A percentile compares a stretch with the other conserved stretches of the same genome.
These are phyloP conservation scores for Ceratosolen solmsi DNA, from an alignment of 1,140 invertebrate genomes.

Conservation along the genomic window DNA sequence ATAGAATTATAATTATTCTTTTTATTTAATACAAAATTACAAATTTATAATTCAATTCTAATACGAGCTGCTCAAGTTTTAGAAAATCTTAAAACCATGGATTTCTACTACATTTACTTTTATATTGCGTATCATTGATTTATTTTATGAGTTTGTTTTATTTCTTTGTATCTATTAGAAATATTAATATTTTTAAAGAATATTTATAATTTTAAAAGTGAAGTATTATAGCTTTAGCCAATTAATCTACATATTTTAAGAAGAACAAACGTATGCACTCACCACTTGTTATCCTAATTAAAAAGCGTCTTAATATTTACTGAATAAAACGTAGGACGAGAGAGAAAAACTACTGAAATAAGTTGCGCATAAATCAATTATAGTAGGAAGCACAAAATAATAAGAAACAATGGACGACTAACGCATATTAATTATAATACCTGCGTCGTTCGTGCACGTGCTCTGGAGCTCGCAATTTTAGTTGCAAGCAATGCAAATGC, in stretches of 20 bases:
- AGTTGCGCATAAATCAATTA: conserved; percentile 4
- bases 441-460: not conserved
- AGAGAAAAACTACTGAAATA: not conserved
- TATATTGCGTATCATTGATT: no score
- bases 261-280: not conserved
- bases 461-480: not conserved
- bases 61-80: no score
- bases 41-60: no score
- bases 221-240: not conserved
- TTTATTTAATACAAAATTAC: no score
- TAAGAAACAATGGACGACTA: conserved; percentile 7
- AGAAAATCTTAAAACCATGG: no score
- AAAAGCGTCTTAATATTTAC: conserved; percentile 5
- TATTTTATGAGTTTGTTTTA: no score
- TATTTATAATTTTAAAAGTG: no score
- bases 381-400: not conserved
- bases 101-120: no score
- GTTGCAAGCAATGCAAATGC: no score
- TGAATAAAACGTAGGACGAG: not conserved
- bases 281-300: not conserved
- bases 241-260: not conserved
- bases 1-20: no score
- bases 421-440: conserved; percentile 7
- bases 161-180: no score
- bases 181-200: no score